phyloP scores from a whole-genome alignment of 2,113 vertebrate species.

The Anthoscopus minutus region DNA sequence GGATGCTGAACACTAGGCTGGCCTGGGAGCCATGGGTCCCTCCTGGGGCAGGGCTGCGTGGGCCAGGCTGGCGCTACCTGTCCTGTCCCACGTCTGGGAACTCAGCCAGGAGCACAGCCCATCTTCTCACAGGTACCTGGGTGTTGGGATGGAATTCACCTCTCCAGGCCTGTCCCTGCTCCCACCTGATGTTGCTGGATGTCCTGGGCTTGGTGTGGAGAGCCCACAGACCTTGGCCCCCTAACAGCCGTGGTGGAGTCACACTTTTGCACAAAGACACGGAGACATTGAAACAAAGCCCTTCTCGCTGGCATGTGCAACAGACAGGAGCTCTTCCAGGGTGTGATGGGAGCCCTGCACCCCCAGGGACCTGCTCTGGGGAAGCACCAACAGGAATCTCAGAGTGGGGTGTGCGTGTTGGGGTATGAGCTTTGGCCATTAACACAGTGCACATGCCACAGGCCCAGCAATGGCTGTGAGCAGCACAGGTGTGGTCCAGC shows the following conservation, averaged over 20 bases:
- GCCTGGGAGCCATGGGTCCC: neutral
- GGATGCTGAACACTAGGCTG: neutral
- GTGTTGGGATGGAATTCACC: rapidly evolving
- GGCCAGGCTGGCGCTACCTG: neutral
- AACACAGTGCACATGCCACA: rapidly evolving
- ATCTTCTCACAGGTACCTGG: neutral
- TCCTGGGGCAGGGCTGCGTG: neutral
- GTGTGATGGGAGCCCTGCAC: rapidly evolving
- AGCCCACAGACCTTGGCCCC: neutral
- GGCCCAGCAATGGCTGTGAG: rapidly evolving
- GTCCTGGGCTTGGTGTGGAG: rapidly evolving
- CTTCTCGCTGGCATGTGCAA: rapidly evolving
- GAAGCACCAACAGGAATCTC: neutral
- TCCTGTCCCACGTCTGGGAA: neutral
- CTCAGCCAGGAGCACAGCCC: rapidly evolving
- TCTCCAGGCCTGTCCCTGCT: neutral
- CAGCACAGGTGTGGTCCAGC: rapidly evolving
- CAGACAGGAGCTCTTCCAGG: neutral
- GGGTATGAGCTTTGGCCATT: neutral
- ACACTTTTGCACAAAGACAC: neutral
- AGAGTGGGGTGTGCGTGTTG: neutral
- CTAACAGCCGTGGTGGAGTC: rapidly evolving
- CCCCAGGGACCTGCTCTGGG: neutral
- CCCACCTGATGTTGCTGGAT: neutral
- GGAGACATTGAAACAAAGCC: neutral